A percentile compares a stretch with the other conserved stretches of the same genome.
Evolutionary conservation across 2,113 vertebrate species (phyloP).

Genomic region (Oceanites oceanicus): DNA sequence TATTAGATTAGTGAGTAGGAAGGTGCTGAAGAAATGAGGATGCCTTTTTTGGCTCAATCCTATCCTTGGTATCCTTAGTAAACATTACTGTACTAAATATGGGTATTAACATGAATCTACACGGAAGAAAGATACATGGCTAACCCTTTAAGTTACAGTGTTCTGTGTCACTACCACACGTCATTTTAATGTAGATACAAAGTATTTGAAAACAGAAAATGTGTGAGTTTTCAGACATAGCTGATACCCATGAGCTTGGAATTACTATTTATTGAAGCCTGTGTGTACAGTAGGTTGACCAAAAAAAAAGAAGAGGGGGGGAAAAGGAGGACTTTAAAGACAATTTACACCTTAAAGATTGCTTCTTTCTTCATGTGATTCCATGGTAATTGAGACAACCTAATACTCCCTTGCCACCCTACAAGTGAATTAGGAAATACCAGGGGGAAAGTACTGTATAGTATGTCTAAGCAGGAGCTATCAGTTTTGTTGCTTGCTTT

Average conservation of each 20-base stretch:
- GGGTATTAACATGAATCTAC: neutral
- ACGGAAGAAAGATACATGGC: neutral
- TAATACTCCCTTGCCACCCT: neutral
- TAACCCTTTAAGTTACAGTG: neutral
- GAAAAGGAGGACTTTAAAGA: neutral
- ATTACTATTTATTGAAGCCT: neutral
- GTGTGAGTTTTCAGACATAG: neutral
- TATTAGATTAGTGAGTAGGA: neutral
- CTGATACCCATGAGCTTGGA: neutral
- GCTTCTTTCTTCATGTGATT: neutral
- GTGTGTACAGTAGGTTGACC: neutral
- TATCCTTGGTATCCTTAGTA: neutral
- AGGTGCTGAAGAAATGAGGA: neutral
- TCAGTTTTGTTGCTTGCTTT: neutral
- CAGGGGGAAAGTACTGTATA: neutral
- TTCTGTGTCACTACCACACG: neutral
- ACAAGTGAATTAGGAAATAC: neutral
- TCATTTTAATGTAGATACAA: neutral
- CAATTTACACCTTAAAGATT: neutral
- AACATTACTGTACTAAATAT: neutral
- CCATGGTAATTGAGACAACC: neutral
- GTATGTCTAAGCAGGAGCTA: neutral
- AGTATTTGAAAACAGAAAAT: neutral
- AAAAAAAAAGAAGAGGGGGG: neutral
- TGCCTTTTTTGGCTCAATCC: neutral